phyloP scores from a whole-genome alignment of 2,113 vertebrate genomes.

The Meles meles region DNA sequence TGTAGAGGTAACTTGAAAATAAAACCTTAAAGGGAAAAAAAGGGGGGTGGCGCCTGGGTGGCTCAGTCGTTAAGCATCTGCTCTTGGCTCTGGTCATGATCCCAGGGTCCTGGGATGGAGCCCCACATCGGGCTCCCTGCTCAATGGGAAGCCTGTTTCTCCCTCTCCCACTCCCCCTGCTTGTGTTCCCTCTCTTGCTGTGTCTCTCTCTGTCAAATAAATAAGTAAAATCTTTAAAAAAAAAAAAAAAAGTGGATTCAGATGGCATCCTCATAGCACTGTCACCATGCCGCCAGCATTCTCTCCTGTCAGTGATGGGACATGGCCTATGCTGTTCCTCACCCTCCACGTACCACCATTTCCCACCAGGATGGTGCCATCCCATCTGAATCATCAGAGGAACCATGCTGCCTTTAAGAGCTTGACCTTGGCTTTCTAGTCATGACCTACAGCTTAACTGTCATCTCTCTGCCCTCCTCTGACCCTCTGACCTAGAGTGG shows the following conservation, averaged over 20 bases:
- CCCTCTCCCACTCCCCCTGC: too few relatives aligned
- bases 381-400: rapidly evolving
- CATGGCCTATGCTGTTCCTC: rapidly evolving
- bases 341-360: rapidly evolving
- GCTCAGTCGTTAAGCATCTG: too few relatives aligned
- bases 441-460: background rate
- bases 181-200: too few relatives aligned
- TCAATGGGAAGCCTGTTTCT: too few relatives aligned
- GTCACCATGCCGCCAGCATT: rapidly evolving
- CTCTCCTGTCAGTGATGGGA: rapidly evolving
- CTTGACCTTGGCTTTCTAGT: background rate
- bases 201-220: too few relatives aligned
- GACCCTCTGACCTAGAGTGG: background rate
- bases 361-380: background rate
- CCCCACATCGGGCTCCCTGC: too few relatives aligned
- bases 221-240: too few relatives aligned
- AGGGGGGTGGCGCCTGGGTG: too few relatives aligned
- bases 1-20: background rate
- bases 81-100: too few relatives aligned
- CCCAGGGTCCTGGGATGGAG: too few relatives aligned
- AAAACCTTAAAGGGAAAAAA: background rate
- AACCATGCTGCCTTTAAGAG: background rate
- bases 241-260: background rate
- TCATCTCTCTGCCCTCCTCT: background rate
- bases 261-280: rapidly evolving